A percentile compares a stretch with the other conserved stretches of the same genome.
phyloP scores from a whole-genome alignment of 2,888 invertebrate species.

The Caenorhabditis virilis region DNA sequence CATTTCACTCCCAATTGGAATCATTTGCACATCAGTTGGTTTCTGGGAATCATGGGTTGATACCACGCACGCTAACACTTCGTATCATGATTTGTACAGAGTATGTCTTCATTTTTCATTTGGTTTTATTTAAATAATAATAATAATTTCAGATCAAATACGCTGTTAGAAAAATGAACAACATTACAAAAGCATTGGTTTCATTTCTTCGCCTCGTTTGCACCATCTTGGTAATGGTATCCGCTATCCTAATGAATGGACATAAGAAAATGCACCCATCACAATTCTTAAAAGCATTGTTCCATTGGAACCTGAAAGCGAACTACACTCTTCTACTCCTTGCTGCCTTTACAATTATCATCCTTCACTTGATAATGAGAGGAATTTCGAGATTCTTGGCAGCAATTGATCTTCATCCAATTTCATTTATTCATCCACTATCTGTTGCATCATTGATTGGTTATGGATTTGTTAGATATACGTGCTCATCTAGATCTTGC shows the following conservation, averaged over 20 bases:
- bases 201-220: slow-evolving; percentile 39
- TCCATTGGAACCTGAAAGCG: slow-evolving; percentile 14
- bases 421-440: slow-evolving; percentile 56
- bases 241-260: slow-evolving; percentile 25
- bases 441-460: slow-evolving; percentile 50
- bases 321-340: slow-evolving; percentile 41
- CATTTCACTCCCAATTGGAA: slow-evolving; percentile 48
- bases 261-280: slow-evolving; percentile 16
- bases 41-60: slow-evolving; percentile 66
- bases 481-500: slow-evolving; percentile 32
- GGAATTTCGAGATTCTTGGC: slow-evolving; percentile 59
- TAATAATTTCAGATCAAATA: slow-evolving; percentile 54
- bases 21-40: slow-evolving; percentile 56
- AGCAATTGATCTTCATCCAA: slow-evolving; percentile 53
- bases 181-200: slow-evolving; percentile 43
- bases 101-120: slow-evolving; percentile 7
- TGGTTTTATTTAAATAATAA: background rate
- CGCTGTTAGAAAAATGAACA: slow-evolving; percentile 59
- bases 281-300: slow-evolving; percentile 26
- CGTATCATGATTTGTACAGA: slow-evolving; percentile 55
- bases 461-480: slow-evolving; percentile 27
- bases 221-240: slow-evolving; percentile 24
- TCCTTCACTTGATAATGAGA: slow-evolving; percentile 54
- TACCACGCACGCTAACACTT: slow-evolving; percentile 51
- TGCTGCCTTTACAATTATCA: slow-evolving; percentile 41